Evolutionary conservation across 2,888 invertebrate genomes (phyloP).

Genomic region (Sycophila texana): DNA sequence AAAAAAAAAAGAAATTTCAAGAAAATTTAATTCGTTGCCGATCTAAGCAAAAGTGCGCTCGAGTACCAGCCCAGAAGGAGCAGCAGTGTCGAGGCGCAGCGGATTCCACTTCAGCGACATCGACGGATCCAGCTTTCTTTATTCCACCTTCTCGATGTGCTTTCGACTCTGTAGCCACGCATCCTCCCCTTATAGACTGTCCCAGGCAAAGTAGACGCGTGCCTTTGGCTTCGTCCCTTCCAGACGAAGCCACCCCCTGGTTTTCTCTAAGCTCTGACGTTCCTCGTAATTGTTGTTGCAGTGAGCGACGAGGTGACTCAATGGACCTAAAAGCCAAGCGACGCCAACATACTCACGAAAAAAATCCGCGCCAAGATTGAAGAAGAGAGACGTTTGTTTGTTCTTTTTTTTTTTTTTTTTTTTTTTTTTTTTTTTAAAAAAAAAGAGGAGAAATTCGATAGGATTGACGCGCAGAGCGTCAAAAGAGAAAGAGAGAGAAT

Average conservation of each 20-base stretch:
- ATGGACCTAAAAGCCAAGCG: slow-evolving; percentile 49
- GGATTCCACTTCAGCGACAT: background rate
- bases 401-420: no score
- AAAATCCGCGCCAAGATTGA: slow-evolving; percentile 13
- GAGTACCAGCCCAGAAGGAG: background rate
- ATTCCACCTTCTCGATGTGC: slow-evolving; percentile 27
- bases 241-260: background rate
- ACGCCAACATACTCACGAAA: slow-evolving; percentile 27
- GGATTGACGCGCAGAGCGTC: background rate
- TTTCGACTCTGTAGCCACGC: slow-evolving; percentile 7
- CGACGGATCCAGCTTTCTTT: background rate
- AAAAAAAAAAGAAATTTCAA: background rate
- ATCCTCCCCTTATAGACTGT: background rate
- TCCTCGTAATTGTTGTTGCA: slow-evolving; percentile 63
- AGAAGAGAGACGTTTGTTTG: background rate
- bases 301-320: slow-evolving; percentile 58
- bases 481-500: slow-evolving; percentile 1
- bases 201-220: slow-evolving; percentile 32
- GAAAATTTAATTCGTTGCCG: no score
- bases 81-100: background rate
- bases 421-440: background rate
- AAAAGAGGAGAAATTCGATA: background rate
- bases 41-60: background rate
- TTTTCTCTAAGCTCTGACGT: background rate
- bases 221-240: background rate